Percentiles rank a stretch among this genome's conserved stretches.
Evolutionary conservation across 2,888 invertebrate genomes (phyloP).

Genomic region (Omphaloscelis lunosa): DNA sequence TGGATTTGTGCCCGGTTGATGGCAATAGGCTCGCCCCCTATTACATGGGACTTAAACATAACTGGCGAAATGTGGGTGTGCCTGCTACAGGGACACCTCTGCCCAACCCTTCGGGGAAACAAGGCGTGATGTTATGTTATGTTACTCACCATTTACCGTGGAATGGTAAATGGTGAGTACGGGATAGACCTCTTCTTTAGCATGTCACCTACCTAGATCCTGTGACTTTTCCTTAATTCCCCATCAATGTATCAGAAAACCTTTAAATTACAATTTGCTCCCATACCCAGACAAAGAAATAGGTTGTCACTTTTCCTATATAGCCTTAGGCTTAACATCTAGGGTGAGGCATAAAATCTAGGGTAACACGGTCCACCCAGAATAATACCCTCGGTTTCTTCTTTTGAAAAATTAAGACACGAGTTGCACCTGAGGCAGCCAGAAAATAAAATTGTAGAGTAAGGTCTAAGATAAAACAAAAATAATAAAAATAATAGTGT

Average conservation of each 20-base stretch:
- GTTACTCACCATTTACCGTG: no score
- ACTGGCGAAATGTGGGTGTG: no score
- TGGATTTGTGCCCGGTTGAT: no score
- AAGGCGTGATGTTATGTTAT: no score
- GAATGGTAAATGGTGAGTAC: no score
- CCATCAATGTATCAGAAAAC: background rate
- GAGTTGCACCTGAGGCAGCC: background rate
- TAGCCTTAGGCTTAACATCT: background rate
- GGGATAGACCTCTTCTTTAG: background rate
- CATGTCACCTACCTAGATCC: background rate
- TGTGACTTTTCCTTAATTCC: background rate
- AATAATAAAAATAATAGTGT: background rate
- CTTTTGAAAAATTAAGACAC: background rate
- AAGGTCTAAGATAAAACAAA: background rate
- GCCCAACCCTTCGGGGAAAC: no score
- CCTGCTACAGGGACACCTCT: no score
- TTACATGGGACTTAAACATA: no score
- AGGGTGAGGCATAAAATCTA: background rate
- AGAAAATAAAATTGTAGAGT: no score
- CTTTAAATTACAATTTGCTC: background rate
- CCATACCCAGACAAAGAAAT: background rate
- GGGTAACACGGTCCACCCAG: background rate
- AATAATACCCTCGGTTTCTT: no score
- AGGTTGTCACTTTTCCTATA: background rate
- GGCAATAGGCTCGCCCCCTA: no score